phyloP scores from a whole-genome alignment of 2,113 vertebrate species.

The Terrapene triunguis region DNA sequence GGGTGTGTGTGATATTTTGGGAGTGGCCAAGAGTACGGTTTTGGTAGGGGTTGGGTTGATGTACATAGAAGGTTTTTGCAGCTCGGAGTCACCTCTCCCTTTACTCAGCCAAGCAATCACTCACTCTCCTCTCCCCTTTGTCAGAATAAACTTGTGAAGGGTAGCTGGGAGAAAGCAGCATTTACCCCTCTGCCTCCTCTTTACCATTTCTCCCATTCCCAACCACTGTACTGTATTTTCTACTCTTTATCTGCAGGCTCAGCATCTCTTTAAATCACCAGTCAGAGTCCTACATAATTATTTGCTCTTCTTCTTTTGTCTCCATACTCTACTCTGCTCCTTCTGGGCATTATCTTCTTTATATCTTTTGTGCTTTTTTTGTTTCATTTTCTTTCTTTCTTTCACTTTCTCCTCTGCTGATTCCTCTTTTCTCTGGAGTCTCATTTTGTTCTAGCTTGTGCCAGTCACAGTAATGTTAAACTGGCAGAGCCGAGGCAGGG shows the following conservation, averaged over 20 bases:
- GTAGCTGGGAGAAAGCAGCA: not conserved
- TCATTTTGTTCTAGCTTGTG: not conserved
- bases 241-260: not conserved
- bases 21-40: constrained; percentile 21
- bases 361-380: not conserved
- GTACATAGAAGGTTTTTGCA: not conserved
- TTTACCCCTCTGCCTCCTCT: not conserved
- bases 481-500: not conserved
- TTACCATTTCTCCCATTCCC: not conserved
- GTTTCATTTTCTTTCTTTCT: not conserved
- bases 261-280: not conserved
- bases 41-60: constrained; percentile 23
- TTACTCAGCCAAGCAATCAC: not conserved
- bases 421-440: not conserved
- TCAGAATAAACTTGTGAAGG: not conserved
- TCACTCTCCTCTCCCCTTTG: not conserved
- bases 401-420: not conserved
- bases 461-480: not conserved
- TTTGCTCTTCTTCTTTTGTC: not conserved
- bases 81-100: not conserved
- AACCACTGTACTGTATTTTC: not conserved
- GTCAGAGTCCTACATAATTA: not conserved
- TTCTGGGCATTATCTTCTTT: not conserved
- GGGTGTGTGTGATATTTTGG: constrained; percentile 31
- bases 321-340: not conserved